Base-by-base conservation (phyloP, 2,113 vertebrate genomes). In the Cebus imitator region DNA sequence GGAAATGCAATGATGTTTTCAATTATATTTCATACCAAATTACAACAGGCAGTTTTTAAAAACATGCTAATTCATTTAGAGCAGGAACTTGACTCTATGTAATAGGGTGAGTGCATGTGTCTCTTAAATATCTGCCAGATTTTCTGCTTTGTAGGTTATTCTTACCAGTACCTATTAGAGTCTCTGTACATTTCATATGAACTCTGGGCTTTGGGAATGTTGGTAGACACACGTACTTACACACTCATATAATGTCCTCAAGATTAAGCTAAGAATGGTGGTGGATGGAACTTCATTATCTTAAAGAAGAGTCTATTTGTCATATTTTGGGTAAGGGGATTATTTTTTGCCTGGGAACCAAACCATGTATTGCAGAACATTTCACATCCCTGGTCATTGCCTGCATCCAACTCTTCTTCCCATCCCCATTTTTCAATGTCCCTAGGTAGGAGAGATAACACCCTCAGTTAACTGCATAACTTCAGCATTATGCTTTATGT, bases 391-490 rank as follows among this genome's bases (percentile, higher is more conserved):
- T 35, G 3, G 11, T n/a, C 32, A 5, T 7, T 48, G 85, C 9
- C 45, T 75, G 13, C 30, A 32, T 43, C 8, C 5, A 35, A 16
- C 5, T 25, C 25, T 48, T 23, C 58, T 43, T 66, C 23, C 55
- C 9, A 1, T 8, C 14, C 40, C 35, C 1, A 1, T 30, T 80
- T 92, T 75, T 32, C 48, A 45, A 4, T 35, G 17, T 45, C n/a
- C 20, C 23, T 1, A 6, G 18, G 13, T 45, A n/a, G 45, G 13
- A 48, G 8, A 0, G 1, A 10, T 18, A 12, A 12, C 9, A 5
- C 23, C 6, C 58, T 87, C 4, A 27, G n/a, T 45, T 9, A 61
- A 2, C 21, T 12, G 64, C n/a, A 30, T 13, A 76, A 37, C 57
- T 45, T 64, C 72, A 68, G 70, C 14, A 6, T 45, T 50, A 6